Evolutionary conservation across 1,140 invertebrate species (phyloP).

Genomic region (Diplogasteroides magnus): DNA sequence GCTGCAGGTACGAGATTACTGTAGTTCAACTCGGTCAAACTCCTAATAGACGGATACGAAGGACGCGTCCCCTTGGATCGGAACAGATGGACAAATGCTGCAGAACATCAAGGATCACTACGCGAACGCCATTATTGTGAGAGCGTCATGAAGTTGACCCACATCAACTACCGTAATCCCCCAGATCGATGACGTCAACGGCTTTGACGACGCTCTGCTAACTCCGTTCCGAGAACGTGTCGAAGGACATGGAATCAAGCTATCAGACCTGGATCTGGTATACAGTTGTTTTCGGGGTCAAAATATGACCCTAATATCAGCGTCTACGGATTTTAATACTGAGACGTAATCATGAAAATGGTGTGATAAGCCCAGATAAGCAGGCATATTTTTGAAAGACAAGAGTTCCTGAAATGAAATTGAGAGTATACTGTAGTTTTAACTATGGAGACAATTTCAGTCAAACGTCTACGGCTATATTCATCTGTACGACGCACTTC

Average conservation of each 20-base stretch:
- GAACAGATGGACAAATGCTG: conserved; percentile 44
- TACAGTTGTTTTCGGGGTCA: no score
- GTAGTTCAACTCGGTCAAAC: no score
- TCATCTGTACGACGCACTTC: conserved; percentile 44
- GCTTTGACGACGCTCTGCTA: conserved; percentile 43
- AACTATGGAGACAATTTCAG: conserved; percentile 22
- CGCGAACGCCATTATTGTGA: conserved; percentile 48
- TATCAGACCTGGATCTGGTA: conserved; percentile 33
- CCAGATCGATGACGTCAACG: conserved; percentile 49
- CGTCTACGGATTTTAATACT: no score
- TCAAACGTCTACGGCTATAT: conserved; percentile 46
- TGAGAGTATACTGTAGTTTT: background rate
- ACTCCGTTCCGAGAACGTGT: conserved; percentile 42
- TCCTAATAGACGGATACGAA: conserved; percentile 42
- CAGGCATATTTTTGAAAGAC: no score
- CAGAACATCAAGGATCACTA: conserved; percentile 55
- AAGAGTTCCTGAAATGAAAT: no score
- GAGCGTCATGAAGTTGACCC: conserved; percentile 2
- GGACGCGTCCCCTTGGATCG: conserved; percentile 42
- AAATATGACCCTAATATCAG: background rate
- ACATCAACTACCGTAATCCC: background rate
- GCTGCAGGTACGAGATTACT: conserved; percentile 29
- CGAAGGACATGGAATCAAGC: conserved; percentile 39
- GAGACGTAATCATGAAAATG: no score
- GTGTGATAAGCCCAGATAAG: no score